Base-by-base conservation (phyloP, 2,113 vertebrate genomes). In the Campylorhamphus procurvoides region DNA sequence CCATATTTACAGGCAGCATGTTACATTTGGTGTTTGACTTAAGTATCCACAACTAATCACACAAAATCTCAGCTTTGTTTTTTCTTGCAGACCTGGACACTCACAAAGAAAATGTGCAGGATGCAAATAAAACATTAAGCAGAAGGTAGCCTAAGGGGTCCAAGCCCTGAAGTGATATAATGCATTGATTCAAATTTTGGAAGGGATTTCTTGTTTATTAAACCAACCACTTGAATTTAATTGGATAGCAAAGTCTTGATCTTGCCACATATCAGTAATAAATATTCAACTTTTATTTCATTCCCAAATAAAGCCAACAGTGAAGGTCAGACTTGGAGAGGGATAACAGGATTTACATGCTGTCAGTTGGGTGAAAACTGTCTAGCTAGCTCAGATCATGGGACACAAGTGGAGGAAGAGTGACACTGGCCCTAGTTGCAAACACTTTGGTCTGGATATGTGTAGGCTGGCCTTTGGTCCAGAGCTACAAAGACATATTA, bases 171-270 rank as follows among this genome's bases (percentile, higher is more conserved):
- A 93, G 93, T 46, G 29, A 28, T 50, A 31, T 85, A 91, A 79
- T 3, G 3, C 4, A 0, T 89, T 83, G 62, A 58, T 90, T 87
- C 35, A 23, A 10, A 50, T 91, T 97, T 89, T 93, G 58, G 78
- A 94, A 90, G 13, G 29, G 42, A 76, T 94, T 96, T 94, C 74
- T 94, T 88, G 71, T 87, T 88, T 95, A 80, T 91, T 91, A 83
- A 90, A 85, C 42, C 47, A 91, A 62, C 69, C 78, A 58, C 82
- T 83, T 90, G 59, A 89, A 84, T 86, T 94, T 90, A 85, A 89
- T 67, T 89, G 72, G 81, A 77, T 94, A 84, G 80, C 58, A 29
- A 90, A 94, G 33, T 19, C 79, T 88, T 75, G 50, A 62, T 93
- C 79, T 93, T 92, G 96, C 86, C 88, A 90, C 59, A 63, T 77